Evolutionary conservation across 2,113 vertebrate genomes (phyloP), one percentile per base, ranked within the genome.

Genomic region (Phyllostomus discolor): DNA sequence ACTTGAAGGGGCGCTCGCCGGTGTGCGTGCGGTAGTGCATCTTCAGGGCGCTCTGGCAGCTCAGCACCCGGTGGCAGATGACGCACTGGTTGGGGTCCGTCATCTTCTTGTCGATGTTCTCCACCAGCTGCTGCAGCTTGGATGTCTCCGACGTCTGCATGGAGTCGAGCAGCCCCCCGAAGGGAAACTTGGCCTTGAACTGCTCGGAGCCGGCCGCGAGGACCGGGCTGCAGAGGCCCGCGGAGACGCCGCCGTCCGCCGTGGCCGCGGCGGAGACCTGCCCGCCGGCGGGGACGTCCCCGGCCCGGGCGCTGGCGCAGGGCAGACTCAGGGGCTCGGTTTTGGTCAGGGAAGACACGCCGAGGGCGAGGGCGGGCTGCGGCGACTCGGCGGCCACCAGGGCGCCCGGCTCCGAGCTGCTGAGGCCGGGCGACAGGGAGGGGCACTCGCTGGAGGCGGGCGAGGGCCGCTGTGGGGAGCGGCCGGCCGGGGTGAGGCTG

Each of bases 101-200:
- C 99, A 99, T 99, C 98, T 99, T 99, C 98, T 99, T 99, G 98
- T 99, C 99, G 89, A 99, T 99, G 98, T 99, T 99, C 98, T 99
- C 99, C 81, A 99, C 99, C 90, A 99, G 98, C 98, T 99, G 99
- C 98, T 99, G 99, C 73, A 99, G 98, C 97, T 99, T 99, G 91
- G 99, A 99, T 97, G 99, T 99, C 98, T 99, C 99, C 85, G 99
- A 99, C 0, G 99, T 99, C 99, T 99, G 99, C 99, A 99, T 99
- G 98, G 99, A 99, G 98, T 99, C 99, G 59, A 99, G 98, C 95
- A 99, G 99, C 96, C 99, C 99, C 35, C 99, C 99, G 9, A 99
- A 99, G 8, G 99, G 99, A 96, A 99, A 99, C 97, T 99, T 99
- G 89, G 99, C 99, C 97, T 99, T 99, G 97, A 99, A 99, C 96